Conservation (phyloP, 2,113 vertebrate genomes). For the Cebidichthys violaceus region DNA sequence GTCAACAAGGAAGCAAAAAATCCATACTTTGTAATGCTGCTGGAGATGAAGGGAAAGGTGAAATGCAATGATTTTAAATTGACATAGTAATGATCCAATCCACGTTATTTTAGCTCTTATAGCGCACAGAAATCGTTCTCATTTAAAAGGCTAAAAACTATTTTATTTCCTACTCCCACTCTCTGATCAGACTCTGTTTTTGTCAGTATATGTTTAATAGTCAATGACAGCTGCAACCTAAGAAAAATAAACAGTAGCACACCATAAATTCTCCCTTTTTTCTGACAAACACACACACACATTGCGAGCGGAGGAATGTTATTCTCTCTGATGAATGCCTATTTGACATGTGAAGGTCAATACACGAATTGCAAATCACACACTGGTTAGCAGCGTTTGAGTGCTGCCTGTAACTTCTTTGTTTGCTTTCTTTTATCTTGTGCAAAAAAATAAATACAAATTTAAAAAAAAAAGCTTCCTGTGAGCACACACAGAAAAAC, state of each 20-base stretch:
- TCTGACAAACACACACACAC: background rate
- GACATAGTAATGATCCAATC: constrained; percentile 74
- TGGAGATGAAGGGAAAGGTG: constrained; percentile 78
- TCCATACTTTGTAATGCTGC: constrained; percentile 80
- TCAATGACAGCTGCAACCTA: constrained; percentile 28
- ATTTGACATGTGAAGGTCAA: constrained; percentile 66
- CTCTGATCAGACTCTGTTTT: constrained; percentile 17
- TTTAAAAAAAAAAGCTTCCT: background rate
- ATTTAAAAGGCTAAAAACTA: constrained; percentile 8
- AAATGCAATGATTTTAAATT: constrained; percentile 85
- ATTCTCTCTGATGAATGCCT: constrained; percentile 43
- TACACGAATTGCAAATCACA: constrained; percentile 52
- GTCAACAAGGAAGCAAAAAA: constrained; percentile 56
- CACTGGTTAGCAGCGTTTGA: constrained; percentile 47
- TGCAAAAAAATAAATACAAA: background rate
- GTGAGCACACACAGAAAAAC: background rate
- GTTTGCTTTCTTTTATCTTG: constrained; percentile 38
- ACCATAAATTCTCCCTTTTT: background rate
- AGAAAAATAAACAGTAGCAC: constrained; percentile 9
- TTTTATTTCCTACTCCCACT: constrained; percentile 2
- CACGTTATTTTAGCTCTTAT: constrained; percentile 75
- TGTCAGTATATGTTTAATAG: constrained; percentile 32
- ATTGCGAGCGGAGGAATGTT: background rate
- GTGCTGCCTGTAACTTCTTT: constrained; percentile 54
- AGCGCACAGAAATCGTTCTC: constrained; percentile 10